phyloP scores from a whole-genome alignment of 1,140 invertebrate genomes.

The Drosophila yakuba region DNA sequence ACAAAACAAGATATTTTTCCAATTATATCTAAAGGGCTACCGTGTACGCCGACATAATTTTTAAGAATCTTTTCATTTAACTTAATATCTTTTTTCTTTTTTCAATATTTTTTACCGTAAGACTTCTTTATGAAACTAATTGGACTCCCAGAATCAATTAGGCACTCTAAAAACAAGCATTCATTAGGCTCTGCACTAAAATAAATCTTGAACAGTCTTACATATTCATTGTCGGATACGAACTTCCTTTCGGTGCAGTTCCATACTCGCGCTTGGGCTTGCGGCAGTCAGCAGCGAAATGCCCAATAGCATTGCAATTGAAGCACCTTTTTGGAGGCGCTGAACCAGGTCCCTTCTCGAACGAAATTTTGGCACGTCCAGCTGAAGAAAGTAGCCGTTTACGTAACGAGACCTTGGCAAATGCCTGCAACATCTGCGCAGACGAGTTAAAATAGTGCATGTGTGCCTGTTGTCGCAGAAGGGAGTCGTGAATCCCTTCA shows the following conservation, averaged over 20 bases:
- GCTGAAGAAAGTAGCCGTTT: too few species aligned
- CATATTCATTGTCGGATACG: background rate
- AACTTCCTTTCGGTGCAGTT: background rate
- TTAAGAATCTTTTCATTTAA: background rate
- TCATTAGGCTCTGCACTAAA: background rate
- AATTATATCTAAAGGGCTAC: background rate
- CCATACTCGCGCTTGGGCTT: too few species aligned
- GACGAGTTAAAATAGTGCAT: too few species aligned
- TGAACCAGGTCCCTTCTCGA: too few species aligned
- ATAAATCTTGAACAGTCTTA: background rate
- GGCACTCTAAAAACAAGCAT: conserved; percentile 1
- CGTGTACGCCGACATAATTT: conserved; percentile 5
- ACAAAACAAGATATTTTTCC: conserved; percentile 7
- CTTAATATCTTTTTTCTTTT: background rate
- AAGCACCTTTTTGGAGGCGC: too few species aligned
- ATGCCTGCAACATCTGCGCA: too few species aligned
- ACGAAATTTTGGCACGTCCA: too few species aligned
- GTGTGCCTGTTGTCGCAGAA: conserved; percentile 8
- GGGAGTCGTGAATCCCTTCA: background rate
- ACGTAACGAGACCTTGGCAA: too few species aligned
- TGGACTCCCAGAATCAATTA: conserved; percentile 4
- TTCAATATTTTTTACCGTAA: background rate
- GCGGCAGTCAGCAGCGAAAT: too few species aligned
- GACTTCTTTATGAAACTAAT: conserved; percentile 1
- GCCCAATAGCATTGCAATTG: too few species aligned